These are phyloP conservation scores for Carcina quercana DNA, from an alignment of 2,888 invertebrate genomes.

Conservation along the genomic window DNA sequence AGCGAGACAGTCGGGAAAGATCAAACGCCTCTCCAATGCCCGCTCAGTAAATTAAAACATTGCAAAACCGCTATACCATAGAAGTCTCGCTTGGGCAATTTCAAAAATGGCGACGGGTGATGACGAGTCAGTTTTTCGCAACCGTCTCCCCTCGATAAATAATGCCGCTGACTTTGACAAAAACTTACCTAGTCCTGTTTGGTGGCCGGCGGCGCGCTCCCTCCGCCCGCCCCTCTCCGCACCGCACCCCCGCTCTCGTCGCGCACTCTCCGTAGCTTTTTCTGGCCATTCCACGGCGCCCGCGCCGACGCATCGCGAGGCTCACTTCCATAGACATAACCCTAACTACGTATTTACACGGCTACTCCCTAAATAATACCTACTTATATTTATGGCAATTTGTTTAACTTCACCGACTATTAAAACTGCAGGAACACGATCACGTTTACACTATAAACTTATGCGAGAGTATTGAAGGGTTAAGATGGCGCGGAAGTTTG, in stretches of 20 bases:
- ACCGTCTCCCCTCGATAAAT: slow-evolving; percentile 73
- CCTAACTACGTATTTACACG: slow-evolving; percentile 72
- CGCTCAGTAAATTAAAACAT: slow-evolving; percentile 65
- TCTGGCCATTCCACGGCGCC: slow-evolving; percentile 66
- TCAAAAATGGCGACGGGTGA: slow-evolving; percentile 68
- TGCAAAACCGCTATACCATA: slow-evolving; percentile 57
- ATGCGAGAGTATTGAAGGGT: slow-evolving; percentile 70
- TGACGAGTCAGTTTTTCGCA: slow-evolving; percentile 69
- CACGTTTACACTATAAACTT: slow-evolving; percentile 70
- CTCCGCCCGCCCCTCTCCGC: slow-evolving; percentile 31
- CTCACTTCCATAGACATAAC: slow-evolving; percentile 57
- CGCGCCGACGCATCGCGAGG: slow-evolving; percentile 43
- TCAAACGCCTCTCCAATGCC: slow-evolving; percentile 38
- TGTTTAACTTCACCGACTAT: slow-evolving; percentile 73
- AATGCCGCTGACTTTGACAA: slow-evolving; percentile 72
- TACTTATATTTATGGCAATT: slow-evolving; percentile 75
- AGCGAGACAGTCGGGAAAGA: slow-evolving; percentile 56
- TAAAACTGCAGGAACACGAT: slow-evolving; percentile 74
- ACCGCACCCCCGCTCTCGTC: slow-evolving; percentile 23
- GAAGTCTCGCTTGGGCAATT: slow-evolving; percentile 56
- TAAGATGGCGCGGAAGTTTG: slow-evolving; percentile 63
- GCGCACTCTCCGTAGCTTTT: slow-evolving; percentile 46
- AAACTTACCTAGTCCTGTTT: slow-evolving; percentile 73
- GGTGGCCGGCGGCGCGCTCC: slow-evolving; percentile 65
- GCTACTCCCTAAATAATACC: slow-evolving; percentile 66